Base-by-base conservation (phyloP, 2,888 invertebrate species). In the Polyommatus iphigenia region DNA sequence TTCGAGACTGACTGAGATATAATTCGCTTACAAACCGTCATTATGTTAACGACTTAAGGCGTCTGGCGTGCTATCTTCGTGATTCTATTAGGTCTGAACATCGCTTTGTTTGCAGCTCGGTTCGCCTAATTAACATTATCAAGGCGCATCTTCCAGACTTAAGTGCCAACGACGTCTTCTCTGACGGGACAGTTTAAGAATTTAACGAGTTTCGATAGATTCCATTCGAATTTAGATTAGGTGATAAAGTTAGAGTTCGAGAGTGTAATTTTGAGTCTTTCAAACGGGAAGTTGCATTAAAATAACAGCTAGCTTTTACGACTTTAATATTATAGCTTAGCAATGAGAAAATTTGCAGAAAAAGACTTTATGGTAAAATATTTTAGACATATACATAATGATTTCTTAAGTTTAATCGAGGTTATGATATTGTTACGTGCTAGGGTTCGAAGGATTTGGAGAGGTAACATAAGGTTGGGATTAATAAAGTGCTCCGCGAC, bases 71-170 rank as follows among this genome's bases (percentile, higher is more conserved):
- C 83, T 83, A 83, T 86, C 85, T 82, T 80, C 79, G 80, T 82
- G 83, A 84, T 84, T 84, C 84, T 83, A 84, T 87, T 85, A 84
- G 79, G 79, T 80, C 54, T 54, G 50, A 77, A 76, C 77, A 79
- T 78, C 80, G 82, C 85, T 86, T 86, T 89, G 88, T 87, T 86
- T 86, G 81, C 82, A 79, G 82, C 84, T 83, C 85, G 82, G 85
- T 84, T 84, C 82, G 83, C 86, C 85, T 88, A 89, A 90, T 91
- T 88, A 89, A 85, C 85, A 83, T 85, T 87, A 88, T 88, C 85
- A 86, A 85, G 83, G 81, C 82, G 81, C 81, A 78, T 78, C 71
- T n/a, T 78, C 71, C 46, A 79, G 54, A 77, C 76, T 76, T 29
- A 50, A 62, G 71, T 50, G 71, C 76, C 15, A 32, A 24, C 24